A percentile compares a stretch with the other conserved stretches of the same genome.
These are phyloP conservation scores for Novumbra hubbsi DNA, from an alignment of 2,797 vertebrate species.

Conservation along the genomic window DNA sequence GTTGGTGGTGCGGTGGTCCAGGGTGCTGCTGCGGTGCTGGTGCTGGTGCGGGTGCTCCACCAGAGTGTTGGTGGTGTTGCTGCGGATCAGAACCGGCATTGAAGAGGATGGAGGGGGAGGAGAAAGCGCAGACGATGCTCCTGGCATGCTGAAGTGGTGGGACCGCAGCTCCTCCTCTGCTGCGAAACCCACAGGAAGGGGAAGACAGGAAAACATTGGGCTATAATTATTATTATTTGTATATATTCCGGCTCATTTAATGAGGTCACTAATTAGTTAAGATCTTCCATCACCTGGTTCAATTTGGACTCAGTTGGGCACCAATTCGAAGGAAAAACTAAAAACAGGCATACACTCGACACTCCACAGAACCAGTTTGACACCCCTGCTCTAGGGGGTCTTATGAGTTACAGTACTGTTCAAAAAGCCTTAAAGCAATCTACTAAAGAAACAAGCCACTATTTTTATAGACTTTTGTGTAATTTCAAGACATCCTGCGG, in stretches of 20 bases:
- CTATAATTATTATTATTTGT: background rate
- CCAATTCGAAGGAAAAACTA: too few species aligned
- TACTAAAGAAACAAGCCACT: too few species aligned
- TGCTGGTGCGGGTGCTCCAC: slow-evolving; percentile 71
- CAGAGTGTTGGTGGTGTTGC: slow-evolving; percentile 70
- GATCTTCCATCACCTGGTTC: too few species aligned
- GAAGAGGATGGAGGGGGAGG: slow-evolving; percentile 62
- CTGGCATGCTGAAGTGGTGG: slow-evolving; percentile 64
- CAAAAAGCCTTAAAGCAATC: too few species aligned
- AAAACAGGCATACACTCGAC: too few species aligned
- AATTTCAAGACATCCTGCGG: too few species aligned
- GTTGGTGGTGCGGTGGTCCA: slow-evolving; percentile 66
- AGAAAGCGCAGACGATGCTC: slow-evolving; percentile 51
- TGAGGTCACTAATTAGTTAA: too few species aligned
- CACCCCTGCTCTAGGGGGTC: too few species aligned
- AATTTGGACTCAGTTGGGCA: too few species aligned
- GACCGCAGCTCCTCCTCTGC: slow-evolving; percentile 82
- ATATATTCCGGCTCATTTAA: background rate
- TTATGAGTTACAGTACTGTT: too few species aligned
- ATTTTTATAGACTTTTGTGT: too few species aligned
- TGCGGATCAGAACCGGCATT: slow-evolving; percentile 74
- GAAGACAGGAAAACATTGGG: background rate
- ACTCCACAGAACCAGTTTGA: too few species aligned
- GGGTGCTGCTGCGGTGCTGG: slow-evolving; percentile 56
- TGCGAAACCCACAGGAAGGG: slow-evolving; percentile 41